These are phyloP conservation scores for Dromas ardeola DNA, from an alignment of 2,113 vertebrate species.

Conservation along the genomic window DNA sequence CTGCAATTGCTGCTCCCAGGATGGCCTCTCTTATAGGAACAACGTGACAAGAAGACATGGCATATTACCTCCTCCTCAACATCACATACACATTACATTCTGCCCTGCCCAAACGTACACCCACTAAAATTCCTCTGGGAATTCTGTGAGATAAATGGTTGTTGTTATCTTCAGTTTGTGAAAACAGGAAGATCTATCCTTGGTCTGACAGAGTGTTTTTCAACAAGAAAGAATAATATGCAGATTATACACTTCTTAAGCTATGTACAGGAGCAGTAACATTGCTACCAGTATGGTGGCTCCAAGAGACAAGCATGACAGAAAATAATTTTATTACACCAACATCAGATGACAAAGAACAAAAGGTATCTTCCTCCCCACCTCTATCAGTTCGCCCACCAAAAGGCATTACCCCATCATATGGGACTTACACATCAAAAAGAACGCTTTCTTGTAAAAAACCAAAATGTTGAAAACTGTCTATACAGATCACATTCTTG, in stretches of 20 bases:
- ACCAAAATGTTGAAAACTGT: background rate
- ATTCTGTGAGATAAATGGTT: background rate
- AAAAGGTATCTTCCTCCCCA: background rate
- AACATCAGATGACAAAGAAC: background rate
- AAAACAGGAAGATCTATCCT: background rate
- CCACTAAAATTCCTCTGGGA: background rate
- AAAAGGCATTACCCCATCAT: background rate
- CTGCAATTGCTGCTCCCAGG: background rate
- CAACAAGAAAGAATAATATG: background rate
- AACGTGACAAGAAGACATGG: background rate
- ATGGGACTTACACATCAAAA: conserved; percentile 7
- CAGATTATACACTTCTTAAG: background rate
- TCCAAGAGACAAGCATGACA: background rate
- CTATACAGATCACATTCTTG: conserved; percentile 41
- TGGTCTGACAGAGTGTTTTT: rapidly evolving
- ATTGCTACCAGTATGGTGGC: background rate
- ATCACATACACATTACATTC: background rate
- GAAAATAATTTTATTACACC: background rate
- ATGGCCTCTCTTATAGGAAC: background rate
- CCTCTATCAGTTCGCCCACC: background rate
- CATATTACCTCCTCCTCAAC: background rate
- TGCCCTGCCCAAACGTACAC: background rate
- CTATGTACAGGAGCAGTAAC: background rate
- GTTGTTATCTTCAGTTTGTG: background rate
- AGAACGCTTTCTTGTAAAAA: conserved; percentile 24